phyloP scores from a whole-genome alignment of 1,140 invertebrate species.

The Neoseiulus cucumeris region DNA sequence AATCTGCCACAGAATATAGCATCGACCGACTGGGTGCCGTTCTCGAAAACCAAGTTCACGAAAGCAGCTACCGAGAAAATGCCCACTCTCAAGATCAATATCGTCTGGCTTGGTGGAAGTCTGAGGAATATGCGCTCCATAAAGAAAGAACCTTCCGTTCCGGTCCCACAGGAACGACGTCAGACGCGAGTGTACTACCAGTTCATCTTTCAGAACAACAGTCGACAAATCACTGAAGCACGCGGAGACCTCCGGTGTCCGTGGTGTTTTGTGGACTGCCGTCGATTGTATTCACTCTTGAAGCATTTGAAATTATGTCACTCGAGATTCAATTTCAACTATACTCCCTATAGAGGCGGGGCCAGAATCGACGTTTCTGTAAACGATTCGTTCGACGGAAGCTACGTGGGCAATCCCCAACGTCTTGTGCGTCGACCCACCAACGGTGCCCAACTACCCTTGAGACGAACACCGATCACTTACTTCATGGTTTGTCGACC shows the following conservation, averaged over 20 bases:
- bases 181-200: constrained; percentile 64
- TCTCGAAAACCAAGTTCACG: not conserved
- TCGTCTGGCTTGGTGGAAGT: constrained; percentile 10
- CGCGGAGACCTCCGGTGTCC: constrained; percentile 76
- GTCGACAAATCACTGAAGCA: constrained; percentile 78
- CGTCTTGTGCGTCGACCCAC: constrained; percentile 56
- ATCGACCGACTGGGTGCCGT: not conserved
- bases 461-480: constrained; percentile 60
- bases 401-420: constrained; percentile 81
- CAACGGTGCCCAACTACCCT: constrained; percentile 20
- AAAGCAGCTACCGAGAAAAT: constrained; percentile 2
- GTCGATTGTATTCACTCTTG: constrained; percentile 60
- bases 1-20: constrained; percentile 8
- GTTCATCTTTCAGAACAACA: constrained; percentile 86
- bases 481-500: constrained; percentile 68
- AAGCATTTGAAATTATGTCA: constrained; percentile 86
- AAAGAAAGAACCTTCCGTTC: constrained; percentile 1
- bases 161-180: not conserved
- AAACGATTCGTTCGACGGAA: constrained; percentile 84
- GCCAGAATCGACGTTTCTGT: constrained; percentile 81
- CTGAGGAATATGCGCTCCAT: not conserved
- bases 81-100: not conserved
- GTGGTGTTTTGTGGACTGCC: constrained; percentile 80
- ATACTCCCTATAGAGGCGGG: constrained; percentile 61
- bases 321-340: constrained; percentile 75